phyloP scores from a whole-genome alignment of 2,113 vertebrate species.

The Phainopepla nitens region DNA sequence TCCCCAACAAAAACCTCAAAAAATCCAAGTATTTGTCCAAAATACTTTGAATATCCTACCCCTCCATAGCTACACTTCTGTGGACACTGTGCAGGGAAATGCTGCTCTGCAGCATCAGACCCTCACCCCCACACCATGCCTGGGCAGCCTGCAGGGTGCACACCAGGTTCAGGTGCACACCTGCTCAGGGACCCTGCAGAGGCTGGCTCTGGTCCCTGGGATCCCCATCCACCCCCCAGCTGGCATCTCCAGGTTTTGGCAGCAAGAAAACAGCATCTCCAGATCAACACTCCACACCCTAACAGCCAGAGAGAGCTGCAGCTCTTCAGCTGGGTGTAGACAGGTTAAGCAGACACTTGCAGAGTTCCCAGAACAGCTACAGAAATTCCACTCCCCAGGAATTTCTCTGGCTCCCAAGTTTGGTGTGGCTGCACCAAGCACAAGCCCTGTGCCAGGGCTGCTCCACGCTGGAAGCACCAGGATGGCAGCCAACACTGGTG shows the following conservation, averaged over 20 bases:
- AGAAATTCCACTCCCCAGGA: background rate
- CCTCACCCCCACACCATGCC: too few species aligned
- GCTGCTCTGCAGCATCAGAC: background rate
- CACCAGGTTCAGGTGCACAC: background rate
- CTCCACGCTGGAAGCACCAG: background rate
- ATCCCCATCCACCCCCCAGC: background rate
- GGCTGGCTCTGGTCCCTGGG: background rate
- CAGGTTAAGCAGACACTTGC: background rate
- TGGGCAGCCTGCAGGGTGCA: background rate
- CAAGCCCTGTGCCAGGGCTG: accelerated
- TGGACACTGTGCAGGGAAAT: background rate
- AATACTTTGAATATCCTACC: background rate
- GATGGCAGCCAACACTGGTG: background rate
- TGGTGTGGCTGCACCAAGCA: accelerated
- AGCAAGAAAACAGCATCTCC: background rate
- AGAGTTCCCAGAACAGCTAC: accelerated
- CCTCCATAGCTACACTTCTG: background rate
- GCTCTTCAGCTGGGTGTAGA: background rate
- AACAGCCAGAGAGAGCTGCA: background rate
- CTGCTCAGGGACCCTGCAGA: background rate
- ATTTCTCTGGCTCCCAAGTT: background rate
- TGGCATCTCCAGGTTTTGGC: background rate
- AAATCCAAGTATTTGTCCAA: background rate
- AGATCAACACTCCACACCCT: accelerated
- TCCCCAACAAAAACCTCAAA: too few species aligned